Evolutionary conservation across 2,888 invertebrate genomes (phyloP).

Genomic region (Parelbella ahira): DNA sequence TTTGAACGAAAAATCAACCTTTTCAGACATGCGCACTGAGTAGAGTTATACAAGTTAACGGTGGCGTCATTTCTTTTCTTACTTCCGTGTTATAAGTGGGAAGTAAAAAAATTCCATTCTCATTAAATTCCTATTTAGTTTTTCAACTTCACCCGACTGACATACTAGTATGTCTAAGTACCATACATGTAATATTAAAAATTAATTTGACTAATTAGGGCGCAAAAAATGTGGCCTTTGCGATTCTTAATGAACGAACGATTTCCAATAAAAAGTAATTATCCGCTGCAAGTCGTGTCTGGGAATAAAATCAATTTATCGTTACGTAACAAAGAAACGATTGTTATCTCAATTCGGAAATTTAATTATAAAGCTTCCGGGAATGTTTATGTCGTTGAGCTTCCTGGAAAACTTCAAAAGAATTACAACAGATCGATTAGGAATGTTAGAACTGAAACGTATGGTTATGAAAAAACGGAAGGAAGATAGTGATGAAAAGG

Average conservation of each 20-base stretch:
- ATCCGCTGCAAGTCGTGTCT: no score
- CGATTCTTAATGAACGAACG: no score
- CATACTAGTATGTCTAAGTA: no score
- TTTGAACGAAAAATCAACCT: slow-evolving; percentile 16
- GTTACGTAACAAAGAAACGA: slow-evolving; percentile 9
- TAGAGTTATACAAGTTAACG: slow-evolving; percentile 4
- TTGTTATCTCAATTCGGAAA: slow-evolving; percentile 10
- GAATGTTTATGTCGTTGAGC: slow-evolving; percentile 5
- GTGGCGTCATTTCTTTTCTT: neutral
- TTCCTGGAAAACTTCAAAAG: slow-evolving; percentile 2
- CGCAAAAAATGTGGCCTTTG: no score
- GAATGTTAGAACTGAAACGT: neutral
- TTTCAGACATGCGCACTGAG: slow-evolving; percentile 16
- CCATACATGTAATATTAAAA: no score
- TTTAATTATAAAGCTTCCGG: slow-evolving; percentile 10
- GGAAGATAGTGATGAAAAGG: no score
- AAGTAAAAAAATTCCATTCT: no score
- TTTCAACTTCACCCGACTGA: no score
- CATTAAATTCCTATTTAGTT: no score
- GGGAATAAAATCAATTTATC: slow-evolving; percentile 9
- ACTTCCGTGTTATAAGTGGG: neutral
- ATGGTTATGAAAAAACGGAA: no score
- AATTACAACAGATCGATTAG: neutral
- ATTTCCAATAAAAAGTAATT: no score
- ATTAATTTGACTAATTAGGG: no score